These are phyloP conservation scores for Haemorhous mexicanus DNA, from an alignment of 2,113 vertebrate genomes.

Conservation along the genomic window DNA sequence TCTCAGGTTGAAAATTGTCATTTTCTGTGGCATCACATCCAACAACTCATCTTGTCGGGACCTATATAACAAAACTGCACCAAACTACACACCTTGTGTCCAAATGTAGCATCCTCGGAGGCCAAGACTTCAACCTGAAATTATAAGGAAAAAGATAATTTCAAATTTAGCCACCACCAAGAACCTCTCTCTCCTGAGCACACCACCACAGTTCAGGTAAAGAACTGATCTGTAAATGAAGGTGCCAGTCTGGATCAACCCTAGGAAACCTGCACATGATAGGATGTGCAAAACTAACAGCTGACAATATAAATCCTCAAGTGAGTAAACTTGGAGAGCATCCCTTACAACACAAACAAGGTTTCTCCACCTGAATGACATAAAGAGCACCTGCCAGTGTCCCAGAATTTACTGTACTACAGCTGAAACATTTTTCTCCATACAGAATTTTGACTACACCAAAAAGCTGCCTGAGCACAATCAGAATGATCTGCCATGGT, in stretches of 20 bases:
- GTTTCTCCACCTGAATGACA: neutral
- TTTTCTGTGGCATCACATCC: neutral
- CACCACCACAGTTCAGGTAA: neutral
- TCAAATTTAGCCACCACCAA: slow-evolving; percentile 51
- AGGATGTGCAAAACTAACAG: neutral
- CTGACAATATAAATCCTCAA: neutral
- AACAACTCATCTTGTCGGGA: neutral
- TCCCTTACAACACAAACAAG: neutral
- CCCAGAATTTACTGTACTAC: neutral
- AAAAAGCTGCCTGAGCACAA: neutral
- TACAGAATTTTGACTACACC: neutral
- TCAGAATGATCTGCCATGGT: neutral
- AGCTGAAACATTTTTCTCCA: neutral
- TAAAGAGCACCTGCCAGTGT: neutral
- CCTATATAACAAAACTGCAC: slow-evolving; percentile 24
- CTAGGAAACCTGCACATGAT: neutral
- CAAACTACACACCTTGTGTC: slow-evolving; percentile 74
- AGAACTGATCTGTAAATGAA: neutral
- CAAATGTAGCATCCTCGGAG: slow-evolving; percentile 71
- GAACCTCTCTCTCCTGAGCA: neutral
- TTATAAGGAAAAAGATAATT: slow-evolving; percentile 69
- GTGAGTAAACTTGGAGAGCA: neutral
- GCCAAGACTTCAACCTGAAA: slow-evolving; percentile 74
- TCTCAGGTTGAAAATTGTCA: neutral
- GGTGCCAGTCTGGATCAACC: neutral